A percentile compares a stretch with the other conserved stretches of the same genome.
These are phyloP conservation scores for Scaptomyza cyrtandrae DNA, from an alignment of 2,888 invertebrate species.

Conservation along the genomic window DNA sequence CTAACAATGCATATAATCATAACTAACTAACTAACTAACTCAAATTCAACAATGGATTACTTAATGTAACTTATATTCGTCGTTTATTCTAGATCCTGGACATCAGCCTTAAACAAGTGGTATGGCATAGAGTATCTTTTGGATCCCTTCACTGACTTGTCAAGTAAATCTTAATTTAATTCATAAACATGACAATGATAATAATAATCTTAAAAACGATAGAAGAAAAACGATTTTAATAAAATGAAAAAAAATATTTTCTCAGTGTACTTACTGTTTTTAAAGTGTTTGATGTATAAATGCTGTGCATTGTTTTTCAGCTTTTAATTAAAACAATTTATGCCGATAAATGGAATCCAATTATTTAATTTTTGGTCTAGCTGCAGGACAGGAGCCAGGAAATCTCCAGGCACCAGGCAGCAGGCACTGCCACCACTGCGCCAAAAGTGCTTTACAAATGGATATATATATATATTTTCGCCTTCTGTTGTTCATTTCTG, in stretches of 20 bases:
- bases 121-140: no score
- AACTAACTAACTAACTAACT: neutral
- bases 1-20: no score
- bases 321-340: conserved; percentile 71
- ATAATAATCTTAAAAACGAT: no score
- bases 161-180: no score
- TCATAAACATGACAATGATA: neutral
- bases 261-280: no score
- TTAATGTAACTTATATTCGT: neutral
- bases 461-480: conserved; percentile 4
- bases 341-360: conserved; percentile 70
- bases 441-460: conserved; percentile 46
- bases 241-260: no score
- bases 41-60: neutral
- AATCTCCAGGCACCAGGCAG: neutral
- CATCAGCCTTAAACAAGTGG: neutral
- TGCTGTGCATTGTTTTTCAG: conserved; percentile 23
- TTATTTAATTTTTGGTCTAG: conserved; percentile 50
- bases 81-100: neutral
- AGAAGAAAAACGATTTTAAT: no score
- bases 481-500: conserved; percentile 17
- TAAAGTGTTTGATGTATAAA: neutral
- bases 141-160: no score
- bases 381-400: conserved; percentile 11
- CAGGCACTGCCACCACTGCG: conserved; percentile 24